A percentile compares a stretch with the other conserved stretches of the same genome.
Evolutionary conservation across 1,140 invertebrate genomes (phyloP).

Genomic region (Drosophila paulistorum): DNA sequence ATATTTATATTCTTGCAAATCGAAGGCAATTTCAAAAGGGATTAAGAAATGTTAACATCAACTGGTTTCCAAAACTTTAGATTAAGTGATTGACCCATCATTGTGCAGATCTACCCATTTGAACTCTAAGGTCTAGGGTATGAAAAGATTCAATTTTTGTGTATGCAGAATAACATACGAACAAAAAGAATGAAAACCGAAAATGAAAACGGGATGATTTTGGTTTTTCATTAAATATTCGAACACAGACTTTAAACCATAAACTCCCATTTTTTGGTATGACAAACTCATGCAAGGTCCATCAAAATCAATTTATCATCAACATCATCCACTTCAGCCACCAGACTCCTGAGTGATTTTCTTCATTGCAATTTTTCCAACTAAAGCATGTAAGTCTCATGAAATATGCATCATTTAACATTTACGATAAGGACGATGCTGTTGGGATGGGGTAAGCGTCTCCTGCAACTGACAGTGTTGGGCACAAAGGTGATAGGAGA

Average conservation of each 20-base stretch:
- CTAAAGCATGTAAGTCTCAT: slow-evolving; percentile 45
- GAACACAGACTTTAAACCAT: slow-evolving; percentile 12
- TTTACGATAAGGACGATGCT: slow-evolving; percentile 32
- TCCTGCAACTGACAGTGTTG: slow-evolving; percentile 51
- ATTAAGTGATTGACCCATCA: too few relatives aligned
- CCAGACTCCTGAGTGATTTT: slow-evolving; percentile 43
- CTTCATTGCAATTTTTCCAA: slow-evolving; percentile 46
- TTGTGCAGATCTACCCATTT: not conserved
- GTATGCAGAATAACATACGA: slow-evolving; percentile 27
- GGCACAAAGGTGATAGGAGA: not conserved
- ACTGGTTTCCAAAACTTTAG: too few relatives aligned
- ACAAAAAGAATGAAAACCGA: not conserved
- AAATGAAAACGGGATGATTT: slow-evolving; percentile 23
- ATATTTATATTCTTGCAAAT: too few relatives aligned
- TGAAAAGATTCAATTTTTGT: slow-evolving; percentile 27
- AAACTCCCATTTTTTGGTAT: not conserved
- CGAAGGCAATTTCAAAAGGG: too few relatives aligned
- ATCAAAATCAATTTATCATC: slow-evolving; percentile 54
- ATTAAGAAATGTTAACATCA: too few relatives aligned
- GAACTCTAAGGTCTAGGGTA: not conserved
- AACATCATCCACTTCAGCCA: slow-evolving; percentile 10
- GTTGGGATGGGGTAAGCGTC: not conserved
- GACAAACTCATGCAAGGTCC: slow-evolving; percentile 15
- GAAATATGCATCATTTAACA: slow-evolving; percentile 73
- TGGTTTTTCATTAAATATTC: slow-evolving; percentile 40